Conservation (phyloP, 2,113 vertebrate species). For the Scortum barcoo region DNA sequence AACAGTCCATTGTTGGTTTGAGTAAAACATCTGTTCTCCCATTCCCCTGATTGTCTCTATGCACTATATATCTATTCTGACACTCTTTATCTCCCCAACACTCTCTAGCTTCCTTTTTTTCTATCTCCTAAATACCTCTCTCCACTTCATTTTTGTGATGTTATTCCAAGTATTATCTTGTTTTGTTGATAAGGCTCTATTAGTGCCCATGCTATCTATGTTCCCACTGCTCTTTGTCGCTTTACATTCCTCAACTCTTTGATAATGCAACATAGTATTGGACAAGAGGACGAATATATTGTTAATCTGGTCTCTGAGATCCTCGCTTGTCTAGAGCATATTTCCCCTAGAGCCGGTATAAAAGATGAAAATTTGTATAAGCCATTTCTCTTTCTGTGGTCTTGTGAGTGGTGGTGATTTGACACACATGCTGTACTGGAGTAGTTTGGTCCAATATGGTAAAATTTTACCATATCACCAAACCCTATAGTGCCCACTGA, state of each 20-base stretch:
- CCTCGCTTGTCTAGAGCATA: too few relatives aligned
- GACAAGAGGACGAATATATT: too few relatives aligned
- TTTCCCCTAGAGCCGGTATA: too few relatives aligned
- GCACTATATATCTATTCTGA: background rate
- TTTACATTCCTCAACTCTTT: background rate
- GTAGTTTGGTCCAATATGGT: too few relatives aligned
- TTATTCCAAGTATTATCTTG: slow-evolving; percentile 13
- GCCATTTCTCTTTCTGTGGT: too few relatives aligned
- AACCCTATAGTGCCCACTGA: too few relatives aligned
- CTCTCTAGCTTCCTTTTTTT: slow-evolving; percentile 21
- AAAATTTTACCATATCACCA: too few relatives aligned
- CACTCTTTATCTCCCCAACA: slow-evolving; percentile 5
- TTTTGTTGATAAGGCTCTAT: slow-evolving; percentile 21
- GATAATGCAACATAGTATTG: too few relatives aligned
- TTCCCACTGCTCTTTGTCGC: slow-evolving; percentile 7
- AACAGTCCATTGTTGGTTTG: background rate
- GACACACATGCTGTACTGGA: too few relatives aligned
- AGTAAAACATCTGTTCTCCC: background rate
- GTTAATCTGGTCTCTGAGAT: too few relatives aligned
- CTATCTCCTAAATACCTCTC: slow-evolving; percentile 5
- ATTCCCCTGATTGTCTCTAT: background rate
- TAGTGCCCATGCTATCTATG: background rate
- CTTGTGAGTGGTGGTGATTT: too few relatives aligned
- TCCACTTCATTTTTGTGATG: slow-evolving; percentile 21
- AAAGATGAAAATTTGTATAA: too few relatives aligned